Conservation (phyloP, 2,888 invertebrate species). For the Conistra vaccinii region DNA sequence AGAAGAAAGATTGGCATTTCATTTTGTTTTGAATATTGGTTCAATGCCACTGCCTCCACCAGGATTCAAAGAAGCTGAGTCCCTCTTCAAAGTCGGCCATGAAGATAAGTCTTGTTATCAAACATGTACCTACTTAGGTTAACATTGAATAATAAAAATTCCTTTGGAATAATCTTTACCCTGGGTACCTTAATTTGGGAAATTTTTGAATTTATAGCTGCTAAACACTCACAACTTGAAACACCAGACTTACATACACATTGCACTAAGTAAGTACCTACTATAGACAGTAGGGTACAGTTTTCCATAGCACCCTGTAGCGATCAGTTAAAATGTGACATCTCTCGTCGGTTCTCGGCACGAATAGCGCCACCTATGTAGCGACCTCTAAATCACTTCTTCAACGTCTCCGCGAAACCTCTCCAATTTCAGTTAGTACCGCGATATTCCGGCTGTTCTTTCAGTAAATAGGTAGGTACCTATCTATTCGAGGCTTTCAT, state of each 20-base stretch:
- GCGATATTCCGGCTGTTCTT: slow-evolving; percentile 43
- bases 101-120: not conserved
- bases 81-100: not conserved
- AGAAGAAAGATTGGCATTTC: not conserved
- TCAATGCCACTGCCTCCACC: too few species aligned
- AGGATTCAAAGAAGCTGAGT: not conserved
- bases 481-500: slow-evolving; percentile 8
- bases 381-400: slow-evolving; percentile 65
- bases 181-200: not conserved
- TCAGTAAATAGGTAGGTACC: slow-evolving; percentile 22
- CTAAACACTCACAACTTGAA: not conserved
- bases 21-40: slow-evolving; percentile 3
- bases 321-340: slow-evolving; percentile 38
- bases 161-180: not conserved
- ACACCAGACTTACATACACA: not conserved
- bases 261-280: not conserved
- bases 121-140: not conserved
- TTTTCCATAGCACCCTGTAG: not conserved
- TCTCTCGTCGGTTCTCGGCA: slow-evolving; percentile 8
- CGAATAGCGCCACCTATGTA: slow-evolving; percentile 73
- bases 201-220: not conserved
- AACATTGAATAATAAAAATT: not conserved
- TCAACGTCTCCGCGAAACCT: slow-evolving; percentile 57
- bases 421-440: slow-evolving; percentile 68
- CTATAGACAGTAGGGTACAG: not conserved